Conservation (phyloP, 2,113 vertebrate genomes). For the Scophthalmus maximus region DNA sequence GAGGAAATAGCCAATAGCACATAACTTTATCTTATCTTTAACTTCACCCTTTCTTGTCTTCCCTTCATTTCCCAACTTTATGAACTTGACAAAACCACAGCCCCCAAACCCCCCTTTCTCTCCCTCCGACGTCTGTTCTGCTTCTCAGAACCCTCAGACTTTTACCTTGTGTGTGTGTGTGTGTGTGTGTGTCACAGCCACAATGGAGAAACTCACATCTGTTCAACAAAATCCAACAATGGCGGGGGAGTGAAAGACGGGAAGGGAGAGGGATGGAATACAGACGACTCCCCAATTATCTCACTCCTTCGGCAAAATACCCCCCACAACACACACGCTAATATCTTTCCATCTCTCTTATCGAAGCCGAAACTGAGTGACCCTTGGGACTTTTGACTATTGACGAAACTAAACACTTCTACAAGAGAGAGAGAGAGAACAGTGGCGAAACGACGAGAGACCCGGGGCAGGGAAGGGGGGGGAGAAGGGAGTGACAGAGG, state of each 20-base stretch:
- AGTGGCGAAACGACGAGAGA: background rate
- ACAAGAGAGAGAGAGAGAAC: conserved; percentile 11
- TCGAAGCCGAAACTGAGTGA: conserved; percentile 22
- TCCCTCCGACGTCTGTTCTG: background rate
- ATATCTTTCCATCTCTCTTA: conserved; percentile 1
- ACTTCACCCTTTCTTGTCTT: background rate
- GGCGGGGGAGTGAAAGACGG: conserved; percentile 10
- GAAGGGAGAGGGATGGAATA: conserved; percentile 16
- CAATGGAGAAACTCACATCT: conserved; percentile 51
- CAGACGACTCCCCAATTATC: conserved; percentile 45
- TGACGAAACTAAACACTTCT: conserved; percentile 40
- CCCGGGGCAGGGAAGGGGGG: background rate
- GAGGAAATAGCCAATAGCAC: background rate
- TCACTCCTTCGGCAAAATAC: conserved; percentile 25
- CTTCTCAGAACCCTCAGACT: background rate
- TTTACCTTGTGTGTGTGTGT: conserved; percentile 7
- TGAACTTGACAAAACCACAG: conserved; percentile 26
- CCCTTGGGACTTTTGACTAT: conserved; percentile 40
- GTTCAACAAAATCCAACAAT: conserved; percentile 50
- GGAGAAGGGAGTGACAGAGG: background rate
- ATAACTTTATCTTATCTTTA: background rate
- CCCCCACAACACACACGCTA: conserved; percentile 1
- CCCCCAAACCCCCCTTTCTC: background rate
- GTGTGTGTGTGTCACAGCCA: conserved; percentile 17
- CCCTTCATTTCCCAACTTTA: conserved; percentile 3